Base-by-base conservation (phyloP, 1,140 invertebrate genomes). In the Akabosia matsudoensis region DNA sequence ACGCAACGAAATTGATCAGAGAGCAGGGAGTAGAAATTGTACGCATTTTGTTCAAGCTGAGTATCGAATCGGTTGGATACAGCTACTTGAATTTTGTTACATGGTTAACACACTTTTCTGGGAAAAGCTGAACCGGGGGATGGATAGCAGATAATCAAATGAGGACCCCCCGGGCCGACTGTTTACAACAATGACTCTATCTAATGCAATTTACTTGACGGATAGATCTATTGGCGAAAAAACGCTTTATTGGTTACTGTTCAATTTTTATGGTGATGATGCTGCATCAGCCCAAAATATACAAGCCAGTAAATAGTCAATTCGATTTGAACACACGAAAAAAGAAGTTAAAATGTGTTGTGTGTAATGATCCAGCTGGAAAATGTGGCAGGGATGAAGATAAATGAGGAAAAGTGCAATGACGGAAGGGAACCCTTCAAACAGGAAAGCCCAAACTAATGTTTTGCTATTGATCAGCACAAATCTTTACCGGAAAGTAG, bases 301-400 rank as follows among this genome's bases (percentile, higher is more conserved):
- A n/a, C 61, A 67, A 67, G n/a, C 7, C 10, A 30, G 61, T 67
- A 67, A 67, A 67, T 67, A 67, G 28, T 67, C 1, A 22, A 67
- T 67, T 67, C 24, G 61, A 30, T 67, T 67, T 30, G 70, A 3
- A 24, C 33, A 33, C 13, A 33, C 14, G 33, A 33, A 14, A n/a
- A 3, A 45, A n/a, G n/a, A 51, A 72, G 24, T 72, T 33, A 24
- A 22, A 51, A 37, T 72, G 33, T 51, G 64, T 52, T 22, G 30
- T 73, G 75, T 61, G 77, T 80, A 80, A 80, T 80, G 79, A 80
- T 28, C 72, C 77, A 77, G 76, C 76, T 78, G 79, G 79, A 80
- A 77, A 80, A 78, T 79, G 78, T 79, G 78, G 79, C 79, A 81
- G 31, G 70, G 78, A 79, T 81, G 79, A 81, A 81, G 79, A 81